These are phyloP conservation scores for Enteromius viviparus DNA, from an alignment of 2,797 vertebrate genomes.

Conservation along the genomic window DNA sequence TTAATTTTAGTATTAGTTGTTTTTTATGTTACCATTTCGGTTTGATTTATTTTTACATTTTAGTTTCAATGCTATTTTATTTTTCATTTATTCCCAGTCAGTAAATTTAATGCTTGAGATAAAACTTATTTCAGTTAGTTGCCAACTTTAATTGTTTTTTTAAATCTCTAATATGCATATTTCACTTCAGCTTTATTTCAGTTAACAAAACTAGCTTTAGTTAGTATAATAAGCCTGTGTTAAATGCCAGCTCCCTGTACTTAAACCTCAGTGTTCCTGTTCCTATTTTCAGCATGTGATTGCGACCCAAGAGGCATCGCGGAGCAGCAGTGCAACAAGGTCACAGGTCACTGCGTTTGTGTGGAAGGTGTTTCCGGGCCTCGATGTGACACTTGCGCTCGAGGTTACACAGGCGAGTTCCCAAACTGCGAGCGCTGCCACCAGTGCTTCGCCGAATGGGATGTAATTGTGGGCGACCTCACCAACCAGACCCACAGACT, in stretches of 20 bases:
- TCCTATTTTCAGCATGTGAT: constrained; percentile 83
- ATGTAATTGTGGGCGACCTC: constrained; percentile 82
- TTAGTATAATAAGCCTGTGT: background rate
- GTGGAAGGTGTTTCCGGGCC: constrained; percentile 85
- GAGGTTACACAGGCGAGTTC: constrained; percentile 89
- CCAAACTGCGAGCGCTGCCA: constrained; percentile 91
- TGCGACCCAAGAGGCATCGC: constrained; percentile 87
- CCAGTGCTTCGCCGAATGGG: constrained; percentile 94
- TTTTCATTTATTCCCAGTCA: background rate
- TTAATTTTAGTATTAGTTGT: background rate
- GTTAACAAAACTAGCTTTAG: background rate
- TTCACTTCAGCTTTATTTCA: background rate
- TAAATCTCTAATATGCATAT: background rate
- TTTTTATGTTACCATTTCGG: background rate
- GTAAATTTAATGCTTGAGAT: background rate
- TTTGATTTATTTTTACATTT: background rate
- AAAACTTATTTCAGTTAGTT: background rate
- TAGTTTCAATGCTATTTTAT: background rate
- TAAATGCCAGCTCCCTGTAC: background rate
- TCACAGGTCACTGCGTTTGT: constrained; percentile 87
- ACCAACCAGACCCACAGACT: constrained; percentile 90
- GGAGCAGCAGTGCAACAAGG: constrained; percentile 86
- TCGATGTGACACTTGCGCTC: constrained; percentile 87
- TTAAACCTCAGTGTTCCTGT: constrained; percentile 10
- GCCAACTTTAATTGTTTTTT: background rate